These are phyloP conservation scores for Tethea ocularis DNA, from an alignment of 2,888 invertebrate genomes.

Conservation along the genomic window DNA sequence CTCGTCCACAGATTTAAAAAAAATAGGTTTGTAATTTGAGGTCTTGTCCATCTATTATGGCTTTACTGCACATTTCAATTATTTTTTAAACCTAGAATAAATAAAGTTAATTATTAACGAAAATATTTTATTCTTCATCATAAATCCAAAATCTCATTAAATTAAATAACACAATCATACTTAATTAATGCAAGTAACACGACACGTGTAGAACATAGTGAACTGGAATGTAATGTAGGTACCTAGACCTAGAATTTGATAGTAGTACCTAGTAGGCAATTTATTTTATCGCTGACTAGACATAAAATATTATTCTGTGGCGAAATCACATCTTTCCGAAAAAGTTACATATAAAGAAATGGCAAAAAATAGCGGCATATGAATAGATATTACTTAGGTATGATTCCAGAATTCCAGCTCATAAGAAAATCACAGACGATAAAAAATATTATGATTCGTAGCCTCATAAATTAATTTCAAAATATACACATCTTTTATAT, in stretches of 20 bases:
- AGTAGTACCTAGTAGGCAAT: not conserved
- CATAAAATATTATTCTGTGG: conserved; percentile 14
- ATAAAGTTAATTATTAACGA: conserved; percentile 2
- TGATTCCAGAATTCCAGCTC: conserved; percentile 44
- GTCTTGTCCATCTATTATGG: no score
- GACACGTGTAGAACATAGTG: not conserved
- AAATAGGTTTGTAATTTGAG: no score
- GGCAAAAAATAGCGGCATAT: not conserved
- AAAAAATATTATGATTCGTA: conserved; percentile 34
- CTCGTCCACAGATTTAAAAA: no score
- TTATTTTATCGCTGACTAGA: conserved; percentile 25
- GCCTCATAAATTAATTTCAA: conserved; percentile 41
- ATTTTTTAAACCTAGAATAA: not conserved
- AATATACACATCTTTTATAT: not conserved
- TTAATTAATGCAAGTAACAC: conserved; percentile 1
- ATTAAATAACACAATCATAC: conserved; percentile 8
- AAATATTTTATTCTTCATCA: conserved; percentile 8
- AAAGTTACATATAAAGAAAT: not conserved
- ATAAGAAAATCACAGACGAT: conserved; percentile 46
- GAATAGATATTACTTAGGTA: not conserved
- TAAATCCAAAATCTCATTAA: conserved; percentile 10
- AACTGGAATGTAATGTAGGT: conserved; percentile 9
- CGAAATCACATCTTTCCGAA: not conserved
- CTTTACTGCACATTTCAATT: no score
- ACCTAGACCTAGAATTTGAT: no score